phyloP scores from a whole-genome alignment of 2,888 invertebrate species.

The Sinotaia quadrata region DNA sequence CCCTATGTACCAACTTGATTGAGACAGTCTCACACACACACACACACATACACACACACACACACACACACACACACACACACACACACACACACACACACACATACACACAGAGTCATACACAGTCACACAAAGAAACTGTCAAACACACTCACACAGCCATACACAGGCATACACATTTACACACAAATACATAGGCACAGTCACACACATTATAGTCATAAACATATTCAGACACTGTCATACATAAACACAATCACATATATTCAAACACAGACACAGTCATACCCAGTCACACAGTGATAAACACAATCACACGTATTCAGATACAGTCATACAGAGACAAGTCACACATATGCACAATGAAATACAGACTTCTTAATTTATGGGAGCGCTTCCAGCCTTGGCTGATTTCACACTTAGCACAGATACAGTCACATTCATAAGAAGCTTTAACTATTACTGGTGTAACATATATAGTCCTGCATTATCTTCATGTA shows the following conservation, averaged over 20 bases:
- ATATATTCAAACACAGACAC: not conserved
- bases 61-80: not conserved
- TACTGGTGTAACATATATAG: too few species aligned
- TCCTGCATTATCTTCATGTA: too few species aligned
- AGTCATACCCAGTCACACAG: not conserved
- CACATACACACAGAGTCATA: not conserved
- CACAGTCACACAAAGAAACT: not conserved
- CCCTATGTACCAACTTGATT: too few species aligned
- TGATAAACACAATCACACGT: not conserved
- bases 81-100: not conserved
- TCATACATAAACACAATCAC: not conserved
- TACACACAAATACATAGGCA: not conserved
- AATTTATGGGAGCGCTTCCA: too few species aligned
- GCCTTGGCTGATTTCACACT: too few species aligned
- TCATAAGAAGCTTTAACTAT: too few species aligned
- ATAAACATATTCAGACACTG: not conserved
- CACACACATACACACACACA: not conserved
- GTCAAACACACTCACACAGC: not conserved
- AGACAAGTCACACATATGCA: not conserved
- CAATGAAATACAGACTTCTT: not conserved
- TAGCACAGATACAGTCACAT: too few species aligned
- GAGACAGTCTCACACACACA: not conserved
- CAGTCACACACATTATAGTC: conserved; percentile 1
- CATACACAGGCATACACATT: conserved; percentile 2
- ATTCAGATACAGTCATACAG: not conserved